A percentile compares a stretch with the other conserved stretches of the same genome.
Conservation (phyloP, 2,113 vertebrate species). For the Trematocara zebra region DNA sequence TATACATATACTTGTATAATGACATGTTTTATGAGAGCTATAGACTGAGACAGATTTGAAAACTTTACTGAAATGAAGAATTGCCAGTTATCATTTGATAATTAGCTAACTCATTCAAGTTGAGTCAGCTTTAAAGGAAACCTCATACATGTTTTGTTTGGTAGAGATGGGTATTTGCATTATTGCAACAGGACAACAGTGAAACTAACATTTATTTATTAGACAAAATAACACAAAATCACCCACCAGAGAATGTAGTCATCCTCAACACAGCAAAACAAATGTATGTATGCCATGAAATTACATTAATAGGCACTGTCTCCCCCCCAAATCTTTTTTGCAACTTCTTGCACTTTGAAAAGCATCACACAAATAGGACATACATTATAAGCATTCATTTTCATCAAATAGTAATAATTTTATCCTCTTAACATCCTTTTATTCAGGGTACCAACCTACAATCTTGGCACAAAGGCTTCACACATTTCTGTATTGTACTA, state of each 20-base stretch:
- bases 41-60: neutral
- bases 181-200: neutral
- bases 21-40: neutral
- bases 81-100: neutral
- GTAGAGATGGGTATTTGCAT: neutral
- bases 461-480: neutral
- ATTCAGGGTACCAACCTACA: neutral
- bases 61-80: neutral
- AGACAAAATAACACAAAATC: neutral
- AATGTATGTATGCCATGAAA: neutral
- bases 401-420: neutral
- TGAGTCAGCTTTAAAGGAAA: neutral
- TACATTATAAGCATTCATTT: neutral
- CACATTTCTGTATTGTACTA: neutral
- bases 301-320: neutral
- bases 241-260: neutral
- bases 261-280: neutral
- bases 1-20: neutral
- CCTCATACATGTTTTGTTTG: neutral
- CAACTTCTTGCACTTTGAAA: neutral
- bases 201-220: neutral
- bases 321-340: neutral
- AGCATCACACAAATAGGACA: neutral
- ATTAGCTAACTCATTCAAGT: neutral
- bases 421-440: neutral